These are phyloP conservation scores for Benitochromis conjunctus DNA, from an alignment of 2,113 vertebrate genomes.

Conservation along the genomic window DNA sequence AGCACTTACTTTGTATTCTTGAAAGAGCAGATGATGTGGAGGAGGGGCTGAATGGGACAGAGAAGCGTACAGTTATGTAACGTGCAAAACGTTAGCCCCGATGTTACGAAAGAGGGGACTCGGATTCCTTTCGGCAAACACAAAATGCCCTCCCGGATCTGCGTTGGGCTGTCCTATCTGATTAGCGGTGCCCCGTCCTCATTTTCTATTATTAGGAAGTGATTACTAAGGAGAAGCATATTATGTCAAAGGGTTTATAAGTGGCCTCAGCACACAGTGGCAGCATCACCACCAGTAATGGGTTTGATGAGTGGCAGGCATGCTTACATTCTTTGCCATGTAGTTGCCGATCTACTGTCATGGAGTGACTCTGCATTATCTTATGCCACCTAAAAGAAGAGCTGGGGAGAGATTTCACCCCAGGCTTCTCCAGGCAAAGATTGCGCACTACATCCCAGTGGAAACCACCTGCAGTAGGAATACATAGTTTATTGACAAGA, in stretches of 20 bases:
- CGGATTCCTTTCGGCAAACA: neutral
- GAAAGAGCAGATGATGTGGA: neutral
- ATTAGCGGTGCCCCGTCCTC: slow-evolving; percentile 33
- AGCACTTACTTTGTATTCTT: neutral
- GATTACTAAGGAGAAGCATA: slow-evolving; percentile 41
- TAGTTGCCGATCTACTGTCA: neutral
- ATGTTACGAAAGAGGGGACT: neutral
- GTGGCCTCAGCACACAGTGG: neutral
- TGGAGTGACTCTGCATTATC: neutral
- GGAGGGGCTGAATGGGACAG: neutral
- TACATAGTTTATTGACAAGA: neutral
- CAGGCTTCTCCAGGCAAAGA: neutral
- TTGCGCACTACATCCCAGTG: neutral
- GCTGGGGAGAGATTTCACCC: neutral
- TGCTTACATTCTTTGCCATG: neutral
- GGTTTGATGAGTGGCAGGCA: neutral
- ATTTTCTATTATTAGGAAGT: slow-evolving; percentile 48
- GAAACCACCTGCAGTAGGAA: neutral
- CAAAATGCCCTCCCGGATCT: neutral
- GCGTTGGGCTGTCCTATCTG: slow-evolving; percentile 19
- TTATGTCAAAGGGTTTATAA: slow-evolving; percentile 28
- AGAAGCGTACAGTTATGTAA: slow-evolving; percentile 17
- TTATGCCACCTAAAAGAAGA: neutral
- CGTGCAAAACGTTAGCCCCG: neutral
- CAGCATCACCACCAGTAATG: slow-evolving; percentile 2